A percentile compares a stretch with the other conserved stretches of the same genome.
phyloP scores from a whole-genome alignment of 1,140 invertebrate species.

The Achatina immaculata region DNA sequence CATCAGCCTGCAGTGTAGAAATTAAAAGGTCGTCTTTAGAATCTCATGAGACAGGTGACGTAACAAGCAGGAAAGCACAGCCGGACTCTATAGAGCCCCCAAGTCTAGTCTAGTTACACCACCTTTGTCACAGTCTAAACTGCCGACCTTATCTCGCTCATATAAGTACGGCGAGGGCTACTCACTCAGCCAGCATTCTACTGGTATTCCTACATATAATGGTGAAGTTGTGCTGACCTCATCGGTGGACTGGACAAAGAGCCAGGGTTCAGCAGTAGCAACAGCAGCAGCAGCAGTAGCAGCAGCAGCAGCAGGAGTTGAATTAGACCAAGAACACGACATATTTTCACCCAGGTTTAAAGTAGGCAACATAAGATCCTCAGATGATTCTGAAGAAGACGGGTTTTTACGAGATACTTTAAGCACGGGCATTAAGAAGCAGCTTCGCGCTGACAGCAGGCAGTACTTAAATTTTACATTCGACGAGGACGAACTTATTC shows the following conservation, averaged over 20 bases:
- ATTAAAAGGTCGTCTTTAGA: not conserved
- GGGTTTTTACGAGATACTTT: slow-evolving; percentile 26
- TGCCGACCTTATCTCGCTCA: slow-evolving; percentile 7
- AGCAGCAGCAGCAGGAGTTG: not conserved
- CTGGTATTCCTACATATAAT: not conserved
- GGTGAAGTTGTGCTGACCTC: not conserved
- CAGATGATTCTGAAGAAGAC: slow-evolving; percentile 35
- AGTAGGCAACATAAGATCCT: not conserved
- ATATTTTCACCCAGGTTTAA: not conserved
- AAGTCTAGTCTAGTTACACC: not conserved
- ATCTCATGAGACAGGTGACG: not conserved
- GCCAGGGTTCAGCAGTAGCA: not conserved
- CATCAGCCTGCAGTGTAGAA: not conserved
- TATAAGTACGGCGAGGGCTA: slow-evolving; percentile 10
- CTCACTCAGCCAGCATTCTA: not conserved
- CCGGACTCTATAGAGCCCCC: not conserved
- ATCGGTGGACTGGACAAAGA: not conserved
- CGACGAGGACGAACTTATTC: slow-evolving; percentile 49
- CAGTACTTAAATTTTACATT: slow-evolving; percentile 61
- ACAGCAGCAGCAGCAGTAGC: not conserved
- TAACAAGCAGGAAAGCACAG: not conserved
- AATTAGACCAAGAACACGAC: not conserved
- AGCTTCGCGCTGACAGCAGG: slow-evolving; percentile 52
- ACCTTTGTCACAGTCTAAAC: slow-evolving; percentile 4
- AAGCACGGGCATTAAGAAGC: slow-evolving; percentile 48